These are phyloP conservation scores for Notarius lentiginosus DNA, from an alignment of 2,113 vertebrate genomes.

Conservation along the genomic window DNA sequence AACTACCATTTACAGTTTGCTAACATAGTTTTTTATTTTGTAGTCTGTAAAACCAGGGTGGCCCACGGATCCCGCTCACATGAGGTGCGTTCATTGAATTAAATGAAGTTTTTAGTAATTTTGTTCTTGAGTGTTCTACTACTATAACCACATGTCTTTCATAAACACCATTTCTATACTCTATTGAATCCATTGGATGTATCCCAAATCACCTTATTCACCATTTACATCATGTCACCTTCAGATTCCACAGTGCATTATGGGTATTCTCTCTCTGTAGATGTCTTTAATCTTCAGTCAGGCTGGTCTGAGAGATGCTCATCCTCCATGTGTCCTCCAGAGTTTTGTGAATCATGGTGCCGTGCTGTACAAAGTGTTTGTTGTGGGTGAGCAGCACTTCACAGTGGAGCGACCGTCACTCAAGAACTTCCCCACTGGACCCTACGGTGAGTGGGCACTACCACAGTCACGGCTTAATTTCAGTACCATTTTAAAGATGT, in stretches of 20 bases:
- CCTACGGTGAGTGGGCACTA: slow-evolving; percentile 64
- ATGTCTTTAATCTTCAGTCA: slow-evolving; percentile 74
- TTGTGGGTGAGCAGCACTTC: slow-evolving; percentile 72
- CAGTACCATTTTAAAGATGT: background rate
- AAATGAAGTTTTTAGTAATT: background rate
- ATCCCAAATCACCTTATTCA: background rate
- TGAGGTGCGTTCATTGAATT: slow-evolving; percentile 60
- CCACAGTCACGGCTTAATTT: background rate
- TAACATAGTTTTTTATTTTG: slow-evolving; percentile 33
- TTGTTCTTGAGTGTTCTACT: background rate
- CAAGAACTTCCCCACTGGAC: slow-evolving; percentile 72
- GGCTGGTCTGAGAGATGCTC: slow-evolving; percentile 60
- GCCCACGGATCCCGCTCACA: slow-evolving; percentile 74
- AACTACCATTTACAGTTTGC: background rate
- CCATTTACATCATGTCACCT: background rate
- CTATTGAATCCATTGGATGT: background rate
- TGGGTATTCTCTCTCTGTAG: slow-evolving; percentile 48
- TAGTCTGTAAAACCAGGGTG: slow-evolving; percentile 78
- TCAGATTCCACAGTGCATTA: background rate
- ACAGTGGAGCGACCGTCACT: slow-evolving; percentile 74
- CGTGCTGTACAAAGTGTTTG: slow-evolving; percentile 74
- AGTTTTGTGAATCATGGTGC: slow-evolving; percentile 77
- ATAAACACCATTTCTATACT: background rate
- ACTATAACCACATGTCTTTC: background rate
- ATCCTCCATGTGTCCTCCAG: slow-evolving; percentile 74